Evolutionary conservation across 2,888 invertebrate genomes (phyloP), one percentile per base, ranked within the genome.

Genomic region (Polylopha cassiicola): DNA sequence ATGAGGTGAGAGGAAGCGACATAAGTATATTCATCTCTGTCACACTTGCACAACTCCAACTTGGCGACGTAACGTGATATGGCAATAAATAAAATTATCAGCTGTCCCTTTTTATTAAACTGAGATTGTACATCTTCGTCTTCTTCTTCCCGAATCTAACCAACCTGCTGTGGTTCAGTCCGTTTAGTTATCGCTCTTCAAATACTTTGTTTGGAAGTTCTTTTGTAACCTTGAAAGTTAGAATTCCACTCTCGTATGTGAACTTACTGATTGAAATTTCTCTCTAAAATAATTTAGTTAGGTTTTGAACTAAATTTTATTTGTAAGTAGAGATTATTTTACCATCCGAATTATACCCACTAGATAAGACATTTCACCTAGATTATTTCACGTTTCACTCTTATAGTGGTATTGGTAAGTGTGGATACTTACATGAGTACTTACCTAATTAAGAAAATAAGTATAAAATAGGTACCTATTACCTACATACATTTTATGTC

Each of bases 101-200:
- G 36, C 61, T 36, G 36, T 73, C 73, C 60, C 63, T 50, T 38
- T 74, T 56, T 20, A 31, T 16, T 58, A 10, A 36, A 22, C 0
- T 0, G 13, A 9, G 27, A 14, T 8, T 23, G 16, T 28, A 46
- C 58, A 42, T 31, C 11, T 42, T 53, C 28, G 48, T 77, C 76
- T 60, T 65, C 53, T 38, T 73, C 65, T 21, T 46, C 48, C 50
- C 55, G 58, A 61, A 54, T 63, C 60, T 60, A 62, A 60, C 61
- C 61, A 58, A 67, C 57, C 56, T n/a, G n/a, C 69, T 59, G 50
- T 62, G 64, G 64, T 70, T 72, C 59, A 66, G n/a, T n/a, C n/a
- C n/a, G n/a, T n/a, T n/a, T n/a, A n/a, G 69, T 77, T 79, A 77
- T 78, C 78, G 73, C 68, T 76, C 62, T 73, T 71, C 73, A 80